These are phyloP conservation scores for Lycocorax pyrrhopterus DNA, from an alignment of 2,113 vertebrate species.

Conservation along the genomic window DNA sequence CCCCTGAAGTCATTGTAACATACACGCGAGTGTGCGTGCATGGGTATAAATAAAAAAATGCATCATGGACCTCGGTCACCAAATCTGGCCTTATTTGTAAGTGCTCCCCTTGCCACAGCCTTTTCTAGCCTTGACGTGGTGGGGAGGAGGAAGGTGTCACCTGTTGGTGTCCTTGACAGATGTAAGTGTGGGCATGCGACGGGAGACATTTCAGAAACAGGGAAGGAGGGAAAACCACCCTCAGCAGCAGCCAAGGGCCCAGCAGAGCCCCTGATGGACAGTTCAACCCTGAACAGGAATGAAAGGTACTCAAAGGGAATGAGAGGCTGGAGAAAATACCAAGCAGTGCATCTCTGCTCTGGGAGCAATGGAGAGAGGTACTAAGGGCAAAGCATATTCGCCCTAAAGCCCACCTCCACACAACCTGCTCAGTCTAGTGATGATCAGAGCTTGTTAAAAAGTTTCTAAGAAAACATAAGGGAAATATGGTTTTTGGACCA, in stretches of 20 bases:
- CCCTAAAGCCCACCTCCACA: not conserved
- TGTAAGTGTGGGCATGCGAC: not conserved
- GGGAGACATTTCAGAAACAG: not conserved
- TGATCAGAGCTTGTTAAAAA: not conserved
- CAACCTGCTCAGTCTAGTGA: not conserved
- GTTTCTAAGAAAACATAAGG: not conserved
- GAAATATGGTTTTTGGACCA: accelerated
- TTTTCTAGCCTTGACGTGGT: slow-evolving; percentile 5
- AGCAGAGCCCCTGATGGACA: not conserved
- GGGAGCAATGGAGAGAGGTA: not conserved
- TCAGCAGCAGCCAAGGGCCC: not conserved
- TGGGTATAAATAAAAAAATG: slow-evolving; percentile 78
- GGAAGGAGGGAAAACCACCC: not conserved
- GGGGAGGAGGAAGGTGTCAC: slow-evolving; percentile 51
- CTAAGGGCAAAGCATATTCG: not conserved
- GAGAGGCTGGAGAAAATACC: not conserved
- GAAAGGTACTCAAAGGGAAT: not conserved
- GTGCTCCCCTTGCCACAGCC: slow-evolving; percentile 45
- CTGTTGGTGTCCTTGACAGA: slow-evolving; percentile 68
- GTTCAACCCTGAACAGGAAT: not conserved
- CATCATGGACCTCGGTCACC: slow-evolving; percentile 60
- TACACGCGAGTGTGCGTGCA: slow-evolving; percentile 53
- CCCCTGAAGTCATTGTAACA: slow-evolving; percentile 73
- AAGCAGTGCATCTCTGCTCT: not conserved
- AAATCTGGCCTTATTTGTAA: slow-evolving; percentile 70